A percentile compares a stretch with the other conserved stretches of the same genome.
These are phyloP conservation scores for Staurois parvus DNA, from an alignment of 2,797 vertebrate species.

Conservation along the genomic window DNA sequence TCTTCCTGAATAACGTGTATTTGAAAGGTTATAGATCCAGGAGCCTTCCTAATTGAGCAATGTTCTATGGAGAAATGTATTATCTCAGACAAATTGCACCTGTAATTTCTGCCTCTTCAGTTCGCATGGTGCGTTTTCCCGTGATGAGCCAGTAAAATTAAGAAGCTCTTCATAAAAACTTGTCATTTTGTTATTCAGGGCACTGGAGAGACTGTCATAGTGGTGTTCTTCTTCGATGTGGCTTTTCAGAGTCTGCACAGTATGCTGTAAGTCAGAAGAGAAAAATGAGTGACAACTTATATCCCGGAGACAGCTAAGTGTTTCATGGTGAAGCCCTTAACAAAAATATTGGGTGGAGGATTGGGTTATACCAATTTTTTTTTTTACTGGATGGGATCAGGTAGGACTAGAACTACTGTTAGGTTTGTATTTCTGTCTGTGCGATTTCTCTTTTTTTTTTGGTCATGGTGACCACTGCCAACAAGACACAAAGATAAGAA, in stretches of 20 bases:
- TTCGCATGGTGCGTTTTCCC: slow-evolving; percentile 61
- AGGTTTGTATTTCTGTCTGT: too few species aligned
- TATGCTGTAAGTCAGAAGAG: slow-evolving; percentile 67
- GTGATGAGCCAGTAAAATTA: slow-evolving; percentile 58
- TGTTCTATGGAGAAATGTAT: slow-evolving; percentile 58
- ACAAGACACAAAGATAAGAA: too few species aligned
- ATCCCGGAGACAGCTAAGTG: too few species aligned
- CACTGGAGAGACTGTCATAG: slow-evolving; percentile 66
- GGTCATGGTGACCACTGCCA: too few species aligned
- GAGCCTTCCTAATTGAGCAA: slow-evolving; percentile 60
- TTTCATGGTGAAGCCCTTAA: too few species aligned
- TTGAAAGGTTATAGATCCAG: slow-evolving; percentile 55
- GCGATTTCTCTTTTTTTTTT: too few species aligned
- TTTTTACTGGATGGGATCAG: too few species aligned
- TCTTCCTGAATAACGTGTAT: slow-evolving; percentile 51
- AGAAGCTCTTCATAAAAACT: slow-evolving; percentile 65
- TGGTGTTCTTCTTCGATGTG: slow-evolving; percentile 67
- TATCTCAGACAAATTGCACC: slow-evolving; percentile 66
- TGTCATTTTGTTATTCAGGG: slow-evolving; percentile 67
- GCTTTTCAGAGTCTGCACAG: slow-evolving; percentile 69
- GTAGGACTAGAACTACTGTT: too few species aligned
- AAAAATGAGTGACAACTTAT: neutral
- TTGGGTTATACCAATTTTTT: too few species aligned
- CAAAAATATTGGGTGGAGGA: too few species aligned
- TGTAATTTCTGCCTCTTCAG: slow-evolving; percentile 68